A percentile compares a stretch with the other conserved stretches of the same genome.
Evolutionary conservation across 1,140 invertebrate genomes (phyloP).

Genomic region (Drosophila kanapiae): DNA sequence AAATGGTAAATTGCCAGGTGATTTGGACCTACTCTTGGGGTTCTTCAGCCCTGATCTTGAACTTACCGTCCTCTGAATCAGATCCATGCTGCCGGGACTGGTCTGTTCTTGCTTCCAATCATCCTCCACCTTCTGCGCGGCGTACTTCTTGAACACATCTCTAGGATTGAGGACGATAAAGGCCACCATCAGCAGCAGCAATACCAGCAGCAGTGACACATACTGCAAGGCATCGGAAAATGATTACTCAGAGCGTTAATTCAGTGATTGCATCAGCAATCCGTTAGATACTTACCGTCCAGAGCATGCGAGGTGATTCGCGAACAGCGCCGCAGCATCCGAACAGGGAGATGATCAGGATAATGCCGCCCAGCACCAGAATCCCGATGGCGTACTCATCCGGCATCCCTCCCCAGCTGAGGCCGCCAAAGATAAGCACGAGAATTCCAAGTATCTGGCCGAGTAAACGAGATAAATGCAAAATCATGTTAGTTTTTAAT

Average conservation of each 20-base stretch:
- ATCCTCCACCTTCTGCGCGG: slow-evolving; percentile 60
- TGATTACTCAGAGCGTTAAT: slow-evolving; percentile 15
- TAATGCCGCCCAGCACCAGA: slow-evolving; percentile 90
- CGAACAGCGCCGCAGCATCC: slow-evolving; percentile 94
- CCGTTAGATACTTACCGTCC: slow-evolving; percentile 87
- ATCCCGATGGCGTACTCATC: slow-evolving; percentile 86
- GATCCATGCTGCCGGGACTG: slow-evolving; percentile 70
- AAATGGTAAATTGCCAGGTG: slow-evolving; percentile 37
- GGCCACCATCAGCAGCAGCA: slow-evolving; percentile 58
- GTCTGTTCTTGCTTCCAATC: slow-evolving; percentile 63
- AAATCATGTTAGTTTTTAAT: background rate
- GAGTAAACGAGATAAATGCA: background rate
- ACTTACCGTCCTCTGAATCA: slow-evolving; percentile 63
- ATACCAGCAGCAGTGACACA: slow-evolving; percentile 56
- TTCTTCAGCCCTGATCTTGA: too few species aligned
- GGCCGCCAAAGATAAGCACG: slow-evolving; percentile 67
- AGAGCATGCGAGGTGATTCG: slow-evolving; percentile 92
- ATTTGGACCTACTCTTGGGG: too few species aligned
- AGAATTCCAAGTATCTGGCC: slow-evolving; percentile 72
- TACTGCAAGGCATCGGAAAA: slow-evolving; percentile 50
- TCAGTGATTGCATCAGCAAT: background rate
- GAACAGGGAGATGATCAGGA: slow-evolving; percentile 92
- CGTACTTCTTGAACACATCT: slow-evolving; percentile 72
- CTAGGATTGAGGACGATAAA: slow-evolving; percentile 58
- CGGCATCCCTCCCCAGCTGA: slow-evolving; percentile 86